Base-by-base conservation (phyloP, 2,797 vertebrate genomes). In the Hippocampus kuda region DNA sequence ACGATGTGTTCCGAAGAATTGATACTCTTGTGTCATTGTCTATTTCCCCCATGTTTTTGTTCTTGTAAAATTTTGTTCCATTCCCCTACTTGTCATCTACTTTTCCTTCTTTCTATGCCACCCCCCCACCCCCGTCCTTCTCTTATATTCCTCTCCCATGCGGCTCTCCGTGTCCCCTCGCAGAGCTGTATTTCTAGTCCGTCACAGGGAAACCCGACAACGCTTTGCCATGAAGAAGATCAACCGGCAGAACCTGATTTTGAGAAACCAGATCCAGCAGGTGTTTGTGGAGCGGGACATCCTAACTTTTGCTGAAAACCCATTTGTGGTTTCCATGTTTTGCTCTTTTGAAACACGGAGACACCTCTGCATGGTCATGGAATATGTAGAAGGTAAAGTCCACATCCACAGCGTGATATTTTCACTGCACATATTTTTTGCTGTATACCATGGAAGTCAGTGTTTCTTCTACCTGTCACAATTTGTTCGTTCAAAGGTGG, bases 291-390 rank as follows among this genome's bases (percentile, higher is more conserved):
- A 98, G 81, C 86, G 95, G 0, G 95, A 98, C 81, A 98, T 98
- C 84, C 84, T 98, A 70, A 97, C 95, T 0, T 98, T 98, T 57
- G 95, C 95, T 0, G 95, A 98, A 86, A 98, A 98, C 83, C 95
- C 95, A 41, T 98, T 98, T n/a, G 95, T 98, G 78, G 95, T 98
- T 83, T 94, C 95, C 84, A 96, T 97, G 94, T 97, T 95, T 88
- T 97, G 95, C 79, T 97, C 95, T 68, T 98, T 98, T 61, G 94
- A 98, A 88, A 96, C 95, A 5, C 91, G 92, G 68, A 87, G 95
- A 54, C 95, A 98, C 78, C 89, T 98, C 63, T 98, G 95, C 86
- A 95, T 98, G 93, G 95, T 98, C 75, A 96, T 98, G 94, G 95
- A 98, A 78, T 98, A 97, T 3, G 95, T 98, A 61, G 95, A 98